phyloP scores from a whole-genome alignment of 2,888 invertebrate genomes.

The Thalpophila matura region DNA sequence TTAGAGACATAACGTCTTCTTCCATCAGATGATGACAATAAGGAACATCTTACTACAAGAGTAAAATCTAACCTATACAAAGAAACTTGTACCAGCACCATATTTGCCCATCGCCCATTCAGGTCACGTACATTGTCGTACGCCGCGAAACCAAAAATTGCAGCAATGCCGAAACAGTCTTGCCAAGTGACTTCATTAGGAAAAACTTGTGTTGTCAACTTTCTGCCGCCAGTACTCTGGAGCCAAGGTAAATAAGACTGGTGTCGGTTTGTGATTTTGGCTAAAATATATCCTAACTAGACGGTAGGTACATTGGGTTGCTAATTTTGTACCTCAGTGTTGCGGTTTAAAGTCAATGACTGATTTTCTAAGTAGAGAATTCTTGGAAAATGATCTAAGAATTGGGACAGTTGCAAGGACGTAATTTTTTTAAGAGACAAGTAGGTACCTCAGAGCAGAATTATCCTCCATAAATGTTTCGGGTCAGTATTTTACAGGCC shows the following conservation, averaged over 20 bases:
- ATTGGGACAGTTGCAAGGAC: background rate
- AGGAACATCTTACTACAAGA: slow-evolving; percentile 6
- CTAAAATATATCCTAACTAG: slow-evolving; percentile 24
- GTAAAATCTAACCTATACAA: slow-evolving; percentile 25
- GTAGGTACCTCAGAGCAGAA: background rate
- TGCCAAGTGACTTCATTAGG: slow-evolving; percentile 80
- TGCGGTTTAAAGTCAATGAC: background rate
- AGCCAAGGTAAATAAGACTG: slow-evolving; percentile 59
- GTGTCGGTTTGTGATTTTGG: slow-evolving; percentile 35
- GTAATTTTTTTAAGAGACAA: background rate
- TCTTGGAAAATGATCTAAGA: too few relatives aligned
- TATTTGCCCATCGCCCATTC: slow-evolving; percentile 53
- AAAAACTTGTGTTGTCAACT: slow-evolving; percentile 66
- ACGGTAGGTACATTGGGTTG: background rate
- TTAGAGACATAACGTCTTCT: too few relatives aligned
- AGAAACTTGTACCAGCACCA: slow-evolving; percentile 23
- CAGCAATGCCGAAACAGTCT: slow-evolving; percentile 71
- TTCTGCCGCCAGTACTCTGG: slow-evolving; percentile 19
- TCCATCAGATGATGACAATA: background rate
- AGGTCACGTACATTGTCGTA: slow-evolving; percentile 54
- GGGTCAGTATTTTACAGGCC: background rate
- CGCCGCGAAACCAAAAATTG: slow-evolving; percentile 62
- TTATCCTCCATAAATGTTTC: background rate
- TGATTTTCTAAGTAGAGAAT: too few relatives aligned
- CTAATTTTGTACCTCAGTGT: slow-evolving; percentile 8